Evolutionary conservation across 2,888 invertebrate species (phyloP), one percentile per base, ranked within the genome.

Genomic region (Heliconius sara): DNA sequence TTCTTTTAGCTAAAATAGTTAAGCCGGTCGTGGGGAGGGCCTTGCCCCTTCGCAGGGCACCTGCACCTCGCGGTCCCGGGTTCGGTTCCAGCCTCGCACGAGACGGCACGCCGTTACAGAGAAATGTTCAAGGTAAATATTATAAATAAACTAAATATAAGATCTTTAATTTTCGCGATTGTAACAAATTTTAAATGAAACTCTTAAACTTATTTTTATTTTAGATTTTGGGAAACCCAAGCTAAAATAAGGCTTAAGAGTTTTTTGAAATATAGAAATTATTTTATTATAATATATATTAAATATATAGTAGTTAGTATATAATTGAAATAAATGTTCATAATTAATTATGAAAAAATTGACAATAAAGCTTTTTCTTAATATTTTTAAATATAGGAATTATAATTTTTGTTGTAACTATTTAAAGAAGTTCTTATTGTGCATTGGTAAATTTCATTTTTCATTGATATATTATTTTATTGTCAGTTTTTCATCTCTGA

Each of bases 1-100:
- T 60, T n/a, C n/a, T 60, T 60, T 60, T 4, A 60, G 93, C 87
- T 3, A 89, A 88, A 83, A 78, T 89, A 72, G 88, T 88, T 73
- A 93, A 92, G 84, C 93, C 93, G 0, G 87, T 94, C 47, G 89
- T 93, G 30, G 92, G 93, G 10, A 90, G 88, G 43, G 93, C 92
- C 22, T 22, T 91, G n/a, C 92, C 92, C 30, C 83, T 90, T 75
- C 88, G 92, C 0, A 87, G 93, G 19, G 39, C 77, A n/a, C 83
- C 84, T 2, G 77, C 88, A 91, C 0, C 88, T 91, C 22, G 85
- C 85, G 25, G 84, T 84, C 83, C 84, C 43, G 93, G 93, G 16
- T 94, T 95, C 87, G 95, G 94, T 0, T 94, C 94, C 82, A 89
- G 90, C 57, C 85, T 93, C 25, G 85, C 92, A 0, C 81, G 93